Conservation (phyloP, 2,113 vertebrate genomes). For the Leucopsar rothschildi region DNA sequence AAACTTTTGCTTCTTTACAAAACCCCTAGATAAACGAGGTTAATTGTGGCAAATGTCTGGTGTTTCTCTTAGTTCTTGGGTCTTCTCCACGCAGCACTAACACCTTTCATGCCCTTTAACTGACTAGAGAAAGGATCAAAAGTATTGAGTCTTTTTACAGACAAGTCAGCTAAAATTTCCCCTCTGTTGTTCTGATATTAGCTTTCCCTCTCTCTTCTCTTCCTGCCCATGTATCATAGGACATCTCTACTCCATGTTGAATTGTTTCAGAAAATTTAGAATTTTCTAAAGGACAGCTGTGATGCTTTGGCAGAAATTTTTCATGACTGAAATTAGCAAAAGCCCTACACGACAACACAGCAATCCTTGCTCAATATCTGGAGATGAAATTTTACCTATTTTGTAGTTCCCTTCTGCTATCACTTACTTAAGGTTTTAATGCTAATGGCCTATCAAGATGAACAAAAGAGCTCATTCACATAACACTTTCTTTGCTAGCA, state of each 20-base stretch:
- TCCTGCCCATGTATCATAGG: neutral
- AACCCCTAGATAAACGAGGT: neutral
- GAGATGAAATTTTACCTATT: neutral
- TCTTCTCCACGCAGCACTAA: neutral
- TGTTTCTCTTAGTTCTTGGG: neutral
- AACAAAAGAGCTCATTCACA: neutral
- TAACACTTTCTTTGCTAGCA: neutral
- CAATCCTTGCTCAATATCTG: neutral
- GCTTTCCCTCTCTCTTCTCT: neutral
- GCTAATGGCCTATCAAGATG: neutral
- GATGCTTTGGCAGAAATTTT: neutral
- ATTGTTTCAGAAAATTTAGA: neutral
- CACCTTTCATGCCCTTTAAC: neutral
- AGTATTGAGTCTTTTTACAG: neutral
- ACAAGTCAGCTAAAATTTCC: neutral
- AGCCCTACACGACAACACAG: neutral
- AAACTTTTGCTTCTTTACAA: neutral
- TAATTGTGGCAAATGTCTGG: neutral
- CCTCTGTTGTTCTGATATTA: neutral
- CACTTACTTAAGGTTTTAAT: neutral
- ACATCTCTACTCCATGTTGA: neutral
- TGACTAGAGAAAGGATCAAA: neutral
- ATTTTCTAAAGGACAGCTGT: neutral
- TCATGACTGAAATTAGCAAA: neutral
- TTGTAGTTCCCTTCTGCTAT: neutral